These are phyloP conservation scores for Alcis repandata DNA, from an alignment of 2,888 invertebrate species.

Conservation along the genomic window DNA sequence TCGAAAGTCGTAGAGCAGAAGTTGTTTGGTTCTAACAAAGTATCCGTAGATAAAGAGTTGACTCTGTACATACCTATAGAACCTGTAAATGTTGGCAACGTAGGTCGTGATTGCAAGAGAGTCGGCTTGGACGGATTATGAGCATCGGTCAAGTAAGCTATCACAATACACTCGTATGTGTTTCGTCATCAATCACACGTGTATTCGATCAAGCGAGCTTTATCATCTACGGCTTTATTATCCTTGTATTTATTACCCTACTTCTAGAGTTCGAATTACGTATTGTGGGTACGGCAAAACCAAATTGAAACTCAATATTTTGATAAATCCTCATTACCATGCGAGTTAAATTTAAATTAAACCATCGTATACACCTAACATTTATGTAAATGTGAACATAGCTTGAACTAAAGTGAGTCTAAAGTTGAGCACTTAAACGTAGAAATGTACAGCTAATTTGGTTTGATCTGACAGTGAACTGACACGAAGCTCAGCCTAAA, in stretches of 20 bases:
- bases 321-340: no score
- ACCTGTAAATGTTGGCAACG: background rate
- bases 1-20: no score
- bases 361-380: background rate
- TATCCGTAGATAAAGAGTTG: no score
- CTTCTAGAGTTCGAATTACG: no score
- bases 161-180: background rate
- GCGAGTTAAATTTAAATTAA: no score
- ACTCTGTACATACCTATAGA: no score
- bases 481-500: slow-evolving; percentile 2
- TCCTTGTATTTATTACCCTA: background rate
- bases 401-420: background rate
- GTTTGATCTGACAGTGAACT: slow-evolving; percentile 17
- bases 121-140: slow-evolving; percentile 1
- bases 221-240: background rate
- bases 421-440: background rate
- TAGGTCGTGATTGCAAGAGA: background rate
- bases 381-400: background rate
- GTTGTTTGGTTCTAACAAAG: no score
- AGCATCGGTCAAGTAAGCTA: slow-evolving; percentile 12
- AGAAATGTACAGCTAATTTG: slow-evolving; percentile 1
- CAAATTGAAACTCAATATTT: no score
- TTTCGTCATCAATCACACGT: slow-evolving; percentile 9
- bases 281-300: no score
- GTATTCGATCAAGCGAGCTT: slow-evolving; percentile 6